Percentiles rank a stretch among this genome's conserved stretches.
Conservation (phyloP, 2,888 invertebrate genomes). For the Plutella xylostella region DNA sequence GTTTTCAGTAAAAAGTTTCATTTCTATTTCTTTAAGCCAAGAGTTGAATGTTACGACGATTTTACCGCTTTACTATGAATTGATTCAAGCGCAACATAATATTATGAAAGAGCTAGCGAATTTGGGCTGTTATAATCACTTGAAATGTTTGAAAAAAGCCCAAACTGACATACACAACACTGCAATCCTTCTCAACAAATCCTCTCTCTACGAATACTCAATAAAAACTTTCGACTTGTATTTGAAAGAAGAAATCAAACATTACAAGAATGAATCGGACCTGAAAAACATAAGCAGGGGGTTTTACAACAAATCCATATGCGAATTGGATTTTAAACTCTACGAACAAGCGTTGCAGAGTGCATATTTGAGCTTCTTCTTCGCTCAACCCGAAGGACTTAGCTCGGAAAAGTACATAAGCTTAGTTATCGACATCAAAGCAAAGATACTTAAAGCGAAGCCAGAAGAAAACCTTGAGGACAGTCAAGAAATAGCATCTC, state of each 20-base stretch:
- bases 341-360: constrained; percentile 36
- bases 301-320: constrained; percentile 52
- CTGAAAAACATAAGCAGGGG: constrained; percentile 43
- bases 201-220: constrained; percentile 34
- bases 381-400: constrained; percentile 30
- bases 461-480: constrained; percentile 18
- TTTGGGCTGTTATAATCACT: constrained; percentile 34
- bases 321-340: constrained; percentile 39
- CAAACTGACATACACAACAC: constrained; percentile 52
- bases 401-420: constrained; percentile 44
- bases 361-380: constrained; percentile 43
- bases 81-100: constrained; percentile 33
- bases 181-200: constrained; percentile 41
- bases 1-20: constrained; percentile 35
- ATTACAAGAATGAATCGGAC: constrained; percentile 24
- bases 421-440: constrained; percentile 50
- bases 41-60: constrained; percentile 24
- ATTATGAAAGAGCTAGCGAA: constrained; percentile 30
- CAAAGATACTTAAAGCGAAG: constrained; percentile 33
- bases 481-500: constrained; percentile 17
- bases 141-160: constrained; percentile 38
- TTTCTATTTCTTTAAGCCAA: constrained; percentile 25
- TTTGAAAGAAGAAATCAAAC: constrained; percentile 33
- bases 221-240: constrained; percentile 45
- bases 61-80: constrained; percentile 21